Base-by-base conservation (phyloP, 2,888 invertebrate species). In the Eilema caniola region DNA sequence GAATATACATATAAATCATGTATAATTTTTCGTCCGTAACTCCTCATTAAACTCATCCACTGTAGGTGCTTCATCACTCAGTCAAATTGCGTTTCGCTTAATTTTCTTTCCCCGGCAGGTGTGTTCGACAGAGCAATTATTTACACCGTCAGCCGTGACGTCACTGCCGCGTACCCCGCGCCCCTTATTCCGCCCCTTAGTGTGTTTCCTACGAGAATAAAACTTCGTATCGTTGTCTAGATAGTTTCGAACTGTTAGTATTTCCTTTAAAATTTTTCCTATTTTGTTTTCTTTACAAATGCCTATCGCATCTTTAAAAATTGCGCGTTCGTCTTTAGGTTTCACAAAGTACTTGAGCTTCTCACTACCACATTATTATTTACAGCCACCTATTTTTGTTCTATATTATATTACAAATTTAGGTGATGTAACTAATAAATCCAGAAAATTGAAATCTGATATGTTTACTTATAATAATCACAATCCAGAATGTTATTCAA, bases 81-180 rank as follows among this genome's bases (percentile, higher is more conserved):
- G 94, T 94, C 94, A 94, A 95, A 95, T 95, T 94, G 93, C 94
- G 94, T 94, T 94, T 92, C 93, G 91, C 95, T 95, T 95, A 95
- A 95, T 95, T 95, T 95, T 95, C 94, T 95, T 95, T 94, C 90
- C 88, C 90, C 90, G 90, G 92, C 95, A 95, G 95, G 95, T 95
- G 95, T 95, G 93, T 95, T 95, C 95, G 95, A 95, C 95, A 93
- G 92, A 94, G 93, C 94, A 95, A 95, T 95, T 95, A 95, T 95
- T 95, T 95, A 95, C 93, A 92, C 90, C 93, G 93, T 87, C 92
- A 91, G 91, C 85, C 86, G 88, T 92, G 93, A 93, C 93, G 93
- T 93, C 93, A 93, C 89, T 84, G 82, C 71, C 72, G 66, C 84
- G 80, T 84, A 83, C 84, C 84, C 83, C 81, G 70, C 83, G 57